Percentiles rank a stretch among this genome's conserved stretches.
Evolutionary conservation across 2,797 vertebrate genomes (phyloP).

Genomic region (Pristis pectinata): DNA sequence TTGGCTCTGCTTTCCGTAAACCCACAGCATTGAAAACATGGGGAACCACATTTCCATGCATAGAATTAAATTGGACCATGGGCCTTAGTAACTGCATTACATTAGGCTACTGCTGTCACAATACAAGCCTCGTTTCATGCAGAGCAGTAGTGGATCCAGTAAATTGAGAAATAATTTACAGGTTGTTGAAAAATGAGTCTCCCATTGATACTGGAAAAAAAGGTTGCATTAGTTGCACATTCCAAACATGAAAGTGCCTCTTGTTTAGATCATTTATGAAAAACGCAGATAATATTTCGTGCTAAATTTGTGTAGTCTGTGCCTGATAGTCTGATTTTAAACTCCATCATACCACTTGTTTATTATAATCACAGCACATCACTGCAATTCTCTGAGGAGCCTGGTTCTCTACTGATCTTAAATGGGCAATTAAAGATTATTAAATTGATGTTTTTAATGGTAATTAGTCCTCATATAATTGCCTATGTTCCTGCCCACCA

Average conservation of each 20-base stretch:
- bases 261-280: not conserved
- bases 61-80: not conserved
- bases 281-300: not conserved
- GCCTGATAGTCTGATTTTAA: not conserved
- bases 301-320: not conserved
- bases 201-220: not conserved
- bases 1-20: not conserved
- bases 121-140: not conserved
- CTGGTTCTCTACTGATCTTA: not conserved
- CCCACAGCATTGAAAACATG: not conserved
- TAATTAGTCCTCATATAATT: slow-evolving; percentile 25
- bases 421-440: slow-evolving; percentile 33
- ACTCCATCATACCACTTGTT: not conserved
- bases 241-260: not conserved
- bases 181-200: not conserved
- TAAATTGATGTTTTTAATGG: slow-evolving; percentile 23
- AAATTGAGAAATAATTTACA: not conserved
- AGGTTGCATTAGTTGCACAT: not conserved
- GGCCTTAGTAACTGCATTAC: not conserved
- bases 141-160: not conserved
- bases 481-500: not conserved
- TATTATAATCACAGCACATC: not conserved
- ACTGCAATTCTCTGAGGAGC: not conserved
- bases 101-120: not conserved
- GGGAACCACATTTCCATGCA: not conserved